A percentile compares a stretch with the other conserved stretches of the same genome.
These are phyloP conservation scores for Hydropsyche tenuis DNA, from an alignment of 1,140 invertebrate genomes.

Conservation along the genomic window DNA sequence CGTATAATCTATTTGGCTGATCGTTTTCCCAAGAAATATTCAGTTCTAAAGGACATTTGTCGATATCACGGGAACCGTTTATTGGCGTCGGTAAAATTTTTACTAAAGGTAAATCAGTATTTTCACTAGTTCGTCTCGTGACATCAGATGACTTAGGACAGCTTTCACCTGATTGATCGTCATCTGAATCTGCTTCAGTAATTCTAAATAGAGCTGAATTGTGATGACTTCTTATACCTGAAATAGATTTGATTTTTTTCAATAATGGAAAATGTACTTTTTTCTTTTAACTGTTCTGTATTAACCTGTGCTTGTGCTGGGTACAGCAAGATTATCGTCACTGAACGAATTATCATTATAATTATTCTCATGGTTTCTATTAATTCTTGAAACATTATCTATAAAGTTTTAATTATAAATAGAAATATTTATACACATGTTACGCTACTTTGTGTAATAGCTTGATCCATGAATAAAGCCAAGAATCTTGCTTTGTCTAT, in stretches of 20 bases:
- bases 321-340: slow-evolving; percentile 58
- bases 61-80: slow-evolving; percentile 63
- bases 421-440: too few species aligned
- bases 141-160: slow-evolving; percentile 56
- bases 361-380: slow-evolving; percentile 32
- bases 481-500: too few species aligned
- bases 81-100: slow-evolving; percentile 64
- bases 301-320: slow-evolving; percentile 65
- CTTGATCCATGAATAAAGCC: too few species aligned
- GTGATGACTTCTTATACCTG: slow-evolving; percentile 60
- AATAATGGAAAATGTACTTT: neutral
- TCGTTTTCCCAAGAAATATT: slow-evolving; percentile 50
- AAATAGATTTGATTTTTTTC: slow-evolving; percentile 21
- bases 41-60: slow-evolving; percentile 60
- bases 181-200: slow-evolving; percentile 66
- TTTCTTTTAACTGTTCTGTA: neutral
- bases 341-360: slow-evolving; percentile 32
- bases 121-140: slow-evolving; percentile 52
- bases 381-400: slow-evolving; percentile 14
- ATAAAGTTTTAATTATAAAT: too few species aligned
- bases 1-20: slow-evolving; percentile 33
- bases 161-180: slow-evolving; percentile 60
- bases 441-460: too few species aligned
- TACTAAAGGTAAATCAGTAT: slow-evolving; percentile 56
- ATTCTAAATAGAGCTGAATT: slow-evolving; percentile 62